phyloP scores from a whole-genome alignment of 1,140 invertebrate species.

The Harpegnathos saltator region DNA sequence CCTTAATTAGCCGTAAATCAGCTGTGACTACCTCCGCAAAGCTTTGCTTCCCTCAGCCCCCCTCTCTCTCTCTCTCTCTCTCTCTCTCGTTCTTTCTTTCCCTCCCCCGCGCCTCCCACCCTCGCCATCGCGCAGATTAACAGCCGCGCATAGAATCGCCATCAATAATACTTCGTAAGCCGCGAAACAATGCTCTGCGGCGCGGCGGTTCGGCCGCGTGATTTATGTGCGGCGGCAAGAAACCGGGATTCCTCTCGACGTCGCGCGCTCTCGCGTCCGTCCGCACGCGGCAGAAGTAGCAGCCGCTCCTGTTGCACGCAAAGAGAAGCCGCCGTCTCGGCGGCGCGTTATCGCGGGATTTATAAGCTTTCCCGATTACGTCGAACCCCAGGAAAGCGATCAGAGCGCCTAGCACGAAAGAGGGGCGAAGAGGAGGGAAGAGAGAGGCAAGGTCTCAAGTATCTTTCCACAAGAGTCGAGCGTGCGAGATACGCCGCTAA shows the following conservation, averaged over 20 bases:
- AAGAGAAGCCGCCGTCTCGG: slow-evolving; percentile 26
- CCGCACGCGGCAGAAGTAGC: slow-evolving; percentile 37
- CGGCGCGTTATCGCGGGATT: slow-evolving; percentile 48
- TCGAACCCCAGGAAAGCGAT: neutral
- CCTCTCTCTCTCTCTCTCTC: no score
- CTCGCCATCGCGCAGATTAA: slow-evolving; percentile 72
- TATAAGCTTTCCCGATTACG: slow-evolving; percentile 23
- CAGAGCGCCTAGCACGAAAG: neutral
- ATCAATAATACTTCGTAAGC: slow-evolving; percentile 71
- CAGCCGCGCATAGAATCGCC: slow-evolving; percentile 69
- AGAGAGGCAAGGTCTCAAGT: no score
- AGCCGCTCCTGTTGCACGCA: slow-evolving; percentile 8
- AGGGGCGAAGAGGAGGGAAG: neutral
- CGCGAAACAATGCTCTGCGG: slow-evolving; percentile 72
- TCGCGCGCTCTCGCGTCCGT: slow-evolving; percentile 19
- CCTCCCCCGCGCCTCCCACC: neutral
- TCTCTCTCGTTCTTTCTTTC: no score
- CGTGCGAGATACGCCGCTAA: no score
- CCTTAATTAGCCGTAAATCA: slow-evolving; percentile 83
- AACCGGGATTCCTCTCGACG: slow-evolving; percentile 47
- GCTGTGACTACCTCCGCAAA: slow-evolving; percentile 38
- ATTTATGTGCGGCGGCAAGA: slow-evolving; percentile 73
- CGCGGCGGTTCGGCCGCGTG: slow-evolving; percentile 52
- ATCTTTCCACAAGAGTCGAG: no score
- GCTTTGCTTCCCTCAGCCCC: neutral